phyloP scores from a whole-genome alignment of 2,113 vertebrate species.

The Xiphophorus maculatus region DNA sequence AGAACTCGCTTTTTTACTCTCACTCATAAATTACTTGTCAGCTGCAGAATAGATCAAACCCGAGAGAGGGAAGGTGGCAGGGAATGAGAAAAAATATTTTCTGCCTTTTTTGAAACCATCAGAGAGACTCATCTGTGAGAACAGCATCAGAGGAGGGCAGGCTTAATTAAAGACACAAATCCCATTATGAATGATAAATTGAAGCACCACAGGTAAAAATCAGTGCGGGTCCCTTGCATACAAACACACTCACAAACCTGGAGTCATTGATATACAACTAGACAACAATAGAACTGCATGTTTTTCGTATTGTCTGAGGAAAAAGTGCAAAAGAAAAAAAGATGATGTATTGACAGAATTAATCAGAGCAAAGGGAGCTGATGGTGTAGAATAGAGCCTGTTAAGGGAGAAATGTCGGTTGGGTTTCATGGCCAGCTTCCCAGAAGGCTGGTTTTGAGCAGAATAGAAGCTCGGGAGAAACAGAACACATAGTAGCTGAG shows the following conservation, averaged over 20 bases:
- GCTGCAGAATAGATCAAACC: conserved; percentile 75
- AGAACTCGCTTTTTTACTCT: conserved; percentile 49
- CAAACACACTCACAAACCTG: conserved; percentile 18
- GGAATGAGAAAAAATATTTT: conserved; percentile 41
- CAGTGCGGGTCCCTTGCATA: conserved; percentile 35
- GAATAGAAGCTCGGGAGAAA: conserved; percentile 8
- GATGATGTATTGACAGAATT: conserved; percentile 12
- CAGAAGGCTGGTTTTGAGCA: conserved; percentile 28
- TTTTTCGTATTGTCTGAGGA: conserved; percentile 16
- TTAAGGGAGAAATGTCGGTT: conserved; percentile 24
- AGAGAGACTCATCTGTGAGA: conserved; percentile 45
- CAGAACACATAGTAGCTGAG: conserved; percentile 20
- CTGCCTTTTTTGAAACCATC: conserved; percentile 43
- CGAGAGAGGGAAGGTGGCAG: conserved; percentile 40
- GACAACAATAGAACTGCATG: conserved; percentile 27
- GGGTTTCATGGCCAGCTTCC: conserved; percentile 16
- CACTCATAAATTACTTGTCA: conserved; percentile 79
- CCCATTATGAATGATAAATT: conserved; percentile 59
- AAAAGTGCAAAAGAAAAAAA: background rate
- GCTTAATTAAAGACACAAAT: conserved; percentile 67
- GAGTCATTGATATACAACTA: conserved; percentile 27
- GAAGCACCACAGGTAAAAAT: conserved; percentile 48
- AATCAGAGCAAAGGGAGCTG: conserved; percentile 27
- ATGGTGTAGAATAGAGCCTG: conserved; percentile 14
- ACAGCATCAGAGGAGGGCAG: conserved; percentile 49